Evolutionary conservation across 2,888 invertebrate genomes (phyloP).

Genomic region (Pristionchus exspectatus): DNA sequence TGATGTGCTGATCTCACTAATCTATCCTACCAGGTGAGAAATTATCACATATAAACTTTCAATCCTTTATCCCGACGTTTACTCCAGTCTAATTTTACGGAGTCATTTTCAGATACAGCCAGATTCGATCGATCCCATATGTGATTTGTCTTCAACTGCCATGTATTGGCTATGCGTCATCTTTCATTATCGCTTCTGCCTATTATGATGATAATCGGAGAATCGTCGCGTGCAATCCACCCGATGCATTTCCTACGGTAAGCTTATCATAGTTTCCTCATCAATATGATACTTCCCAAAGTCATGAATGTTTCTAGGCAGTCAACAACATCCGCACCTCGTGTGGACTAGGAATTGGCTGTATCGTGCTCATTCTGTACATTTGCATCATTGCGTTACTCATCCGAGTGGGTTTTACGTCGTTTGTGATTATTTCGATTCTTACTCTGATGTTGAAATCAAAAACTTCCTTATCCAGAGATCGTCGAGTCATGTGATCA

Average conservation of each 20-base stretch:
- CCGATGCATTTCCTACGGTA: slow-evolving; percentile 9
- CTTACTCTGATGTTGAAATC: too few relatives aligned
- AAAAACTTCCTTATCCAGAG: neutral
- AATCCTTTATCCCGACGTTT: neutral
- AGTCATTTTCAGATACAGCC: neutral
- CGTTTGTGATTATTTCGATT: too few relatives aligned
- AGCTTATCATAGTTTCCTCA: neutral
- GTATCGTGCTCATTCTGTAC: neutral
- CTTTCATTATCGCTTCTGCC: neutral
- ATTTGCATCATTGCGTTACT: neutral
- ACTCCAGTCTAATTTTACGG: too few relatives aligned
- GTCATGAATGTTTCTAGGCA: neutral
- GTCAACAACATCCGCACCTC: neutral
- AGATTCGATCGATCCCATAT: neutral
- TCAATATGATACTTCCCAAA: neutral
- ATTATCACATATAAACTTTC: neutral
- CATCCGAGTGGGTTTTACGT: neutral
- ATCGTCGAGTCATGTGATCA: neutral
- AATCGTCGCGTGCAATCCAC: neutral
- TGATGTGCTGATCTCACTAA: neutral
- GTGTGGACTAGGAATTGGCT: neutral
- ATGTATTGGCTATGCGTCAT: neutral
- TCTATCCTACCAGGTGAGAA: neutral
- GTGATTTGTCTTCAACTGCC: neutral
- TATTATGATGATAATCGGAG: slow-evolving; percentile 21